Evolutionary conservation across 2,797 vertebrate species (phyloP).

Genomic region (Centropyge bicolor): DNA sequence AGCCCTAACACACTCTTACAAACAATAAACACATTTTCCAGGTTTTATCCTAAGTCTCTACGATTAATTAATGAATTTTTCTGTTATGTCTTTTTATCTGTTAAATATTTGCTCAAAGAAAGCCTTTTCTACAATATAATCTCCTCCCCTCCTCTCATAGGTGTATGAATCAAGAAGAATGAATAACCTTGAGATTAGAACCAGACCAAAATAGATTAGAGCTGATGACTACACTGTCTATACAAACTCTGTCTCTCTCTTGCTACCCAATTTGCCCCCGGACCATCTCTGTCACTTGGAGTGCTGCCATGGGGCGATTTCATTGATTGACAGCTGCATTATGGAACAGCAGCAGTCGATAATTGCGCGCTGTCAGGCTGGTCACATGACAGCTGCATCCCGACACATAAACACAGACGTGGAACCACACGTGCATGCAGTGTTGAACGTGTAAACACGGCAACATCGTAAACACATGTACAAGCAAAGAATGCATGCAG

Average conservation of each 20-base stretch:
- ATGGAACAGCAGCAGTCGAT: constrained; percentile 48
- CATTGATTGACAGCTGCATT: constrained; percentile 66
- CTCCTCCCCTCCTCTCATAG: no score
- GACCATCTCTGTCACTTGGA: constrained; percentile 17
- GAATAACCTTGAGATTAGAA: neutral
- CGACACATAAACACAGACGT: neutral
- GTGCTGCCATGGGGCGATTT: neutral
- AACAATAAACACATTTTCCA: neutral
- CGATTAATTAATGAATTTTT: neutral
- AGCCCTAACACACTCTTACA: neutral
- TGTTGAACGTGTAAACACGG: constrained; percentile 11
- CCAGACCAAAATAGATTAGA: constrained; percentile 20
- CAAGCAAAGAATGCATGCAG: neutral
- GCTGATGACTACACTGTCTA: neutral
- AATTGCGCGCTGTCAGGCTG: constrained; percentile 34
- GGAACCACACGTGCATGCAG: constrained; percentile 1
- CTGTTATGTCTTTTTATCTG: neutral
- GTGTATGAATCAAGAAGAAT: neutral
- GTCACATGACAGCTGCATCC: constrained; percentile 10
- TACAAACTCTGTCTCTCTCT: constrained; percentile 1
- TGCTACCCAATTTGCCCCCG: constrained; percentile 24
- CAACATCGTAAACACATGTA: neutral
- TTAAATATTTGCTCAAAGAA: neutral
- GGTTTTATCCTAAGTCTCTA: neutral
- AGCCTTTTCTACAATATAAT: neutral